These are phyloP conservation scores for Lepidostoma basale DNA, from an alignment of 1,140 invertebrate species.

Conservation along the genomic window DNA sequence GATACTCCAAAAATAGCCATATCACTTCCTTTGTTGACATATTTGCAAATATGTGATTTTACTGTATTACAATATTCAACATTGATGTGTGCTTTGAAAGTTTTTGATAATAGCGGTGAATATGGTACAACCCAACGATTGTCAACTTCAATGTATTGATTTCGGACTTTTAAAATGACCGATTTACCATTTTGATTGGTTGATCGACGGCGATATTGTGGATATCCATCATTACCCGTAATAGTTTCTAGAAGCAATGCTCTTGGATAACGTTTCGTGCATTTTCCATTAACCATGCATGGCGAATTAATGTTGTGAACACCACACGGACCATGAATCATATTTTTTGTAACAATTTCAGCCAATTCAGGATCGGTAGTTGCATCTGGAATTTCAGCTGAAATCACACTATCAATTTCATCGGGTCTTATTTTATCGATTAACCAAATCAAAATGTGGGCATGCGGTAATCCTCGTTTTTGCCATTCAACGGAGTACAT, in stretches of 20 bases:
- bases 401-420: conserved; percentile 24
- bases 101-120: conserved; percentile 58
- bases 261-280: no score
- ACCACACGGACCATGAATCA: conserved; percentile 63
- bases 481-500: conserved; percentile 61
- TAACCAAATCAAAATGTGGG: conserved; percentile 59
- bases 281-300: conserved; percentile 15
- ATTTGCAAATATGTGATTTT: conserved; percentile 60
- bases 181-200: conserved; percentile 37
- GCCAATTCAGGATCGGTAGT: conserved; percentile 50
- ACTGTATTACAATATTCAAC: conserved; percentile 61
- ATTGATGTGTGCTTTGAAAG: conserved; percentile 60
- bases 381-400: conserved; percentile 48
- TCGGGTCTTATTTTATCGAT: conserved; percentile 36
- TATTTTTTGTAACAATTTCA: conserved; percentile 52
- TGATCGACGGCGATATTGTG: conserved; percentile 52
- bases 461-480: conserved; percentile 53
- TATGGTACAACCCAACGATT: conserved; percentile 64
- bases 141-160: conserved; percentile 51
- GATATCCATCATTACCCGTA: conserved; percentile 52
- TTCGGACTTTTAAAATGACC: conserved; percentile 31
- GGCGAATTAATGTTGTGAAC: conserved; percentile 51
- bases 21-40: conserved; percentile 57
- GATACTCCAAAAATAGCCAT: conserved; percentile 45
- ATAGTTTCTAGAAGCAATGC: no score